A percentile compares a stretch with the other conserved stretches of the same genome.
phyloP scores from a whole-genome alignment of 2,888 invertebrate species.

The Tachystola acroxantha region DNA sequence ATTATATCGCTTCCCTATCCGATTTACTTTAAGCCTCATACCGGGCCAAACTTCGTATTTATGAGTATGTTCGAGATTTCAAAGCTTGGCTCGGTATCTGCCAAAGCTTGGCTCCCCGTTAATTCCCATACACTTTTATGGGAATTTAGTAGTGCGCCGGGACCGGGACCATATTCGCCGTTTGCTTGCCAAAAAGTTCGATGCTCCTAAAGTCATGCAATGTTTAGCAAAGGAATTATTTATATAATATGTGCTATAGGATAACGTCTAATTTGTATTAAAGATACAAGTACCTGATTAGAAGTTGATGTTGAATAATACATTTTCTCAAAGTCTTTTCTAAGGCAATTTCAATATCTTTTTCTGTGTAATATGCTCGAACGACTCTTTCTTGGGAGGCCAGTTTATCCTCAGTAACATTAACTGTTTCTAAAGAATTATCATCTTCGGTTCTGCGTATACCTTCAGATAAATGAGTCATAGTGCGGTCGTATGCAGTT shows the following conservation, averaged over 20 bases:
- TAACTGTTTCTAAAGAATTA: constrained; percentile 11
- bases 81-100: constrained; percentile 41
- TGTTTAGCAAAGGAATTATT: too few species aligned
- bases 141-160: constrained; percentile 44
- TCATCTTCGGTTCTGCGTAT: constrained; percentile 20
- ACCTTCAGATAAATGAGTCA: constrained; percentile 32
- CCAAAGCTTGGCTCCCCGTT: constrained; percentile 38
- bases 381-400: constrained; percentile 39
- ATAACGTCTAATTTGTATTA: too few species aligned
- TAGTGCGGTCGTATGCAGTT: constrained; percentile 56
- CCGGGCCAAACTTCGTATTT: too few species aligned
- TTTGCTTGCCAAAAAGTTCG: constrained; percentile 52
- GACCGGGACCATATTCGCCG: constrained; percentile 31
- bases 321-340: constrained; percentile 45
- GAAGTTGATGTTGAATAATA: constrained; percentile 60
- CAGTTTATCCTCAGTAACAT: constrained; percentile 16
- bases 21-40: too few species aligned
- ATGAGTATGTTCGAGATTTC: too few species aligned
- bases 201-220: too few species aligned
- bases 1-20: too few species aligned
- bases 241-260: too few species aligned
- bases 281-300: too few species aligned
- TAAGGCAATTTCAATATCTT: constrained; percentile 49
- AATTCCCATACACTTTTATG: constrained; percentile 57
- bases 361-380: constrained; percentile 30